Conservation (phyloP, 2,888 invertebrate species). For the Latrodectus hesperus region DNA sequence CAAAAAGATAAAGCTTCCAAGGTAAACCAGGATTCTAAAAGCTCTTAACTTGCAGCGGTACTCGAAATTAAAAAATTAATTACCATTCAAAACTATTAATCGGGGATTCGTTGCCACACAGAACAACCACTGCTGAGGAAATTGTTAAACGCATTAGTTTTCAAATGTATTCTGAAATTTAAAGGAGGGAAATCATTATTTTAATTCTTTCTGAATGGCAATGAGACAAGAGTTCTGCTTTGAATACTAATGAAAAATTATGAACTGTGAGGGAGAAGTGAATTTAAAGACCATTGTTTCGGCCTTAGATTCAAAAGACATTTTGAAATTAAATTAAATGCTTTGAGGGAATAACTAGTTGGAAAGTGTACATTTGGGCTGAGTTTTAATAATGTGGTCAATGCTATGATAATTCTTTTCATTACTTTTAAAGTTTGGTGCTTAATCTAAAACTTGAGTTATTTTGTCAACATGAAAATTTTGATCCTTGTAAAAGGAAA, state of each 20-base stretch:
- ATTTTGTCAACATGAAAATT: too few relatives aligned
- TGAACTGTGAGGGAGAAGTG: background rate
- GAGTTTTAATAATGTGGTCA: background rate
- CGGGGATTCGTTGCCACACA: constrained; percentile 12
- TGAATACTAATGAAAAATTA: constrained; percentile 41
- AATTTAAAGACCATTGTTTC: background rate
- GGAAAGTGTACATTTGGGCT: background rate
- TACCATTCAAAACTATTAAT: constrained; percentile 53
- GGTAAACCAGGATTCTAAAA: background rate
- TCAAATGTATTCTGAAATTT: background rate
- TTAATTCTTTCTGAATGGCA: background rate
- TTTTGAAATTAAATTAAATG: background rate
- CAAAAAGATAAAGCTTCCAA: background rate
- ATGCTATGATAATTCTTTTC: too few relatives aligned
- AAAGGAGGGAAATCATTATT: background rate
- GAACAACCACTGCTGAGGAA: background rate
- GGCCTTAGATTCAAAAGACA: background rate
- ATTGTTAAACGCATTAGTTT: background rate
- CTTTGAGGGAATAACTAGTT: background rate
- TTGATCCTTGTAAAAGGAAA: too few relatives aligned
- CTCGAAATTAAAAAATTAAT: constrained; percentile 59
- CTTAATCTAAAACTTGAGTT: too few relatives aligned
- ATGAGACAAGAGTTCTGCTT: background rate
- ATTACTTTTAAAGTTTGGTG: too few relatives aligned
- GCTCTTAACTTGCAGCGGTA: constrained; percentile 40